Evolutionary conservation across 2,888 invertebrate genomes (phyloP).

Genomic region (Eupithecia tripunctaria): DNA sequence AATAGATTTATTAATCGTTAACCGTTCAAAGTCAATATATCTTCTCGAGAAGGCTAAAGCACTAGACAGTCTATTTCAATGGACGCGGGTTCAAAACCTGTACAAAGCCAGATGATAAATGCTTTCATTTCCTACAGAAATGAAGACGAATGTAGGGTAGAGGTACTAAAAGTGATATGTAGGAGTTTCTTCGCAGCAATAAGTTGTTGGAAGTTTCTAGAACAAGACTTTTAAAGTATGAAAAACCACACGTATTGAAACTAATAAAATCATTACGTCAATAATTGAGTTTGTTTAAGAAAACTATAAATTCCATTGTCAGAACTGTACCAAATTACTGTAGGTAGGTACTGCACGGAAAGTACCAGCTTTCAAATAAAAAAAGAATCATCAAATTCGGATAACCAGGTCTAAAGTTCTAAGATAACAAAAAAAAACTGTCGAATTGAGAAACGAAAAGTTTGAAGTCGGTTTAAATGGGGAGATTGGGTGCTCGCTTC

Average conservation of each 20-base stretch:
- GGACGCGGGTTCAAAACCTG: not conserved
- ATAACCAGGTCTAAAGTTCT: too few species aligned
- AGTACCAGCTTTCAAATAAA: too few species aligned
- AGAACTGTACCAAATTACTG: too few species aligned
- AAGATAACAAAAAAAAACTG: too few species aligned
- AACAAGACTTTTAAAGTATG: not conserved
- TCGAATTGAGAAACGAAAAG: too few species aligned
- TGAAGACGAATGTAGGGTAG: not conserved
- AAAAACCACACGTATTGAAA: not conserved
- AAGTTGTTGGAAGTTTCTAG: not conserved
- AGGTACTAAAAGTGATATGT: not conserved
- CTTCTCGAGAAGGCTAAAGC: not conserved
- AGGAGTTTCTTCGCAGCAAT: not conserved
- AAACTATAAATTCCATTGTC: too few species aligned
- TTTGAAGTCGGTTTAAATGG: too few species aligned
- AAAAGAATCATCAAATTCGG: too few species aligned
- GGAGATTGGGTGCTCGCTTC: too few species aligned
- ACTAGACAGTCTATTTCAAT: slow-evolving; percentile 3
- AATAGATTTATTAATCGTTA: not conserved
- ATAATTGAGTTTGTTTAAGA: too few species aligned
- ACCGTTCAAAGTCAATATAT: not conserved
- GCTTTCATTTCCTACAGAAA: slow-evolving; percentile 2
- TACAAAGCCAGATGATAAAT: slow-evolving; percentile 6
- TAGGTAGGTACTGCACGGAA: too few species aligned
- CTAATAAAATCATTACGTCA: not conserved